A percentile compares a stretch with the other conserved stretches of the same genome.
Evolutionary conservation across 2,888 invertebrate species (phyloP).

Genomic region (Parochlus steinenii): DNA sequence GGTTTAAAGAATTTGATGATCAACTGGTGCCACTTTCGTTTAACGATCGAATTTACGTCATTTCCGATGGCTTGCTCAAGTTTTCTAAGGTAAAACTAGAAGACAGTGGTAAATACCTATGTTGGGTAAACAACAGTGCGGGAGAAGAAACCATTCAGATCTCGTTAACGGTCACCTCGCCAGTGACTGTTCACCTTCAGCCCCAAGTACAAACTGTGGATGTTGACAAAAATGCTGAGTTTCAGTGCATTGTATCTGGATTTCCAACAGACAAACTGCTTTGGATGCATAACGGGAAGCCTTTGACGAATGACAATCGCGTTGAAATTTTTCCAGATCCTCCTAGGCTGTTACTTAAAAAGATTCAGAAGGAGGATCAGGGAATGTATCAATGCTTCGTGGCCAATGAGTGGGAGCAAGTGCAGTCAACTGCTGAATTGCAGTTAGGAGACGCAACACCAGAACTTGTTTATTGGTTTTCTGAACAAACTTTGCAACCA

Average conservation of each 20-base stretch:
- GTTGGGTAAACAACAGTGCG: conserved; percentile 79
- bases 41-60: conserved; percentile 40
- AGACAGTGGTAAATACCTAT: conserved; percentile 75
- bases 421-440: conserved; percentile 66
- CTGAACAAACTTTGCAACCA: conserved; percentile 80
- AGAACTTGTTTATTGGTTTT: conserved; percentile 79
- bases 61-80: conserved; percentile 46
- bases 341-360: conserved; percentile 41
- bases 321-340: conserved; percentile 33
- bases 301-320: conserved; percentile 40
- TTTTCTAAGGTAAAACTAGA: conserved; percentile 50
- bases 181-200: conserved; percentile 63
- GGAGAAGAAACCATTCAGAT: conserved; percentile 68
- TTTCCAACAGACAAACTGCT: conserved; percentile 63
- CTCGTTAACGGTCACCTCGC: conserved; percentile 64
- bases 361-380: conserved; percentile 61
- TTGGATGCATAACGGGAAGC: conserved; percentile 66
- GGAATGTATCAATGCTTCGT: conserved; percentile 89
- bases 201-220: conserved; percentile 65
- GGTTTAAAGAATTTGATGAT: conserved; percentile 60
- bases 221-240: conserved; percentile 64
- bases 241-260: conserved; percentile 76
- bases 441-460: conserved; percentile 76
- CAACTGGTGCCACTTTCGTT: conserved; percentile 50
- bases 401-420: conserved; percentile 68